Conservation (phyloP, 2,888 invertebrate species). For the Mactromeris polynyma region DNA sequence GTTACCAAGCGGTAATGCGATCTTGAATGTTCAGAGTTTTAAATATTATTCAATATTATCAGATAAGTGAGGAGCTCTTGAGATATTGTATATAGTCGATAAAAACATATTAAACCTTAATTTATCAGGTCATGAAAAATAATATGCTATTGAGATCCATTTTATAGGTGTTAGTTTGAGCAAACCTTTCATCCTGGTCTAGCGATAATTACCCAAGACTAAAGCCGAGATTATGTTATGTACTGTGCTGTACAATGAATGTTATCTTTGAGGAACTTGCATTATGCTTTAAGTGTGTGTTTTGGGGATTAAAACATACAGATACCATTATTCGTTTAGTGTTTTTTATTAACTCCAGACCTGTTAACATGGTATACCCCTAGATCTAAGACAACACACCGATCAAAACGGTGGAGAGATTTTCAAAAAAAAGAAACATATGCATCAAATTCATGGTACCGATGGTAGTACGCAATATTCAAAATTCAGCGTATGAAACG, state of each 20-base stretch:
- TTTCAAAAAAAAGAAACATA: background rate
- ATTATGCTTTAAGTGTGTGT: background rate
- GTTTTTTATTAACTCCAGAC: too few species aligned
- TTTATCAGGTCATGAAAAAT: background rate
- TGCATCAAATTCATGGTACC: background rate
- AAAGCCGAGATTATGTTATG: background rate
- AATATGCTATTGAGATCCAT: slow-evolving; percentile 5
- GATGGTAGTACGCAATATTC: background rate
- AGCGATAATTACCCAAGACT: background rate
- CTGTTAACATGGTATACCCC: too few species aligned
- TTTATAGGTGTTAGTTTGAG: background rate
- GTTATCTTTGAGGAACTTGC: background rate
- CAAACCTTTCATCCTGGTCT: background rate
- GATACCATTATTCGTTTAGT: background rate
- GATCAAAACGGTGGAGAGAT: background rate
- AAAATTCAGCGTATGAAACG: background rate
- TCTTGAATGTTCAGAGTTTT: background rate
- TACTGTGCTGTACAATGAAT: background rate
- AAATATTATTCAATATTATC: background rate
- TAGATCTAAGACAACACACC: too few species aligned
- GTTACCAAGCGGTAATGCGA: background rate
- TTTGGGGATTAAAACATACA: background rate
- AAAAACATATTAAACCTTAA: background rate
- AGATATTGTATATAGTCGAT: background rate
- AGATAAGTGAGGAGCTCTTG: background rate